Percentiles rank a stretch among this genome's conserved stretches.
phyloP scores from a whole-genome alignment of 2,113 vertebrate genomes.

The Thunnus thynnus region DNA sequence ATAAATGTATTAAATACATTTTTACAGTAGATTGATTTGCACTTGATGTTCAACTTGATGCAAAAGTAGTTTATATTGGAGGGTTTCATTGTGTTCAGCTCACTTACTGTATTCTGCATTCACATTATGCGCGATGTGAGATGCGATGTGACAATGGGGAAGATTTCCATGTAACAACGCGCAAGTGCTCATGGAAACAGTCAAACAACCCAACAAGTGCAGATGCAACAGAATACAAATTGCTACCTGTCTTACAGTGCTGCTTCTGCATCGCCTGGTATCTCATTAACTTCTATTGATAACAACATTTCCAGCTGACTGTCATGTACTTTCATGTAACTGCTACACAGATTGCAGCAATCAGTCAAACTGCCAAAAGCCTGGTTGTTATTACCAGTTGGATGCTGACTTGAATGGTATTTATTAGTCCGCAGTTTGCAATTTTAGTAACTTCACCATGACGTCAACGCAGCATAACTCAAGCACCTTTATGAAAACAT shows the following conservation, averaged over 20 bases:
- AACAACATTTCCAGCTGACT: neutral
- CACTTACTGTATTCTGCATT: neutral
- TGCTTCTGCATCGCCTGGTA: neutral
- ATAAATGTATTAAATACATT: slow-evolving; percentile 44
- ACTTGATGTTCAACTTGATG: neutral
- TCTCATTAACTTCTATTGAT: neutral
- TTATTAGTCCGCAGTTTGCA: neutral
- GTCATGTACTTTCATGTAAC: neutral
- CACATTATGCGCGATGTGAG: neutral
- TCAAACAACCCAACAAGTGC: neutral
- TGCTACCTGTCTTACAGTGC: neutral
- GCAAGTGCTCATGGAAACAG: neutral
- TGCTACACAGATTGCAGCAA: neutral
- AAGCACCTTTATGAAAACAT: slow-evolving; percentile 19
- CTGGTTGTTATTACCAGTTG: slow-evolving; percentile 7
- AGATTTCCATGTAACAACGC: no score
- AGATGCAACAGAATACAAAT: neutral
- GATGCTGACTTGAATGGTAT: slow-evolving; percentile 11
- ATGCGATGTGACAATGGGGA: neutral
- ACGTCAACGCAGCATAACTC: slow-evolving; percentile 9
- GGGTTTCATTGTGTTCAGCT: neutral
- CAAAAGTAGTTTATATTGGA: neutral
- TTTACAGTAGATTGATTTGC: neutral
- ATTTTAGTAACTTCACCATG: neutral
- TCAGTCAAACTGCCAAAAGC: neutral